Base-by-base conservation (phyloP, 2,113 vertebrate genomes). In the Nyctibius bracteatus region DNA sequence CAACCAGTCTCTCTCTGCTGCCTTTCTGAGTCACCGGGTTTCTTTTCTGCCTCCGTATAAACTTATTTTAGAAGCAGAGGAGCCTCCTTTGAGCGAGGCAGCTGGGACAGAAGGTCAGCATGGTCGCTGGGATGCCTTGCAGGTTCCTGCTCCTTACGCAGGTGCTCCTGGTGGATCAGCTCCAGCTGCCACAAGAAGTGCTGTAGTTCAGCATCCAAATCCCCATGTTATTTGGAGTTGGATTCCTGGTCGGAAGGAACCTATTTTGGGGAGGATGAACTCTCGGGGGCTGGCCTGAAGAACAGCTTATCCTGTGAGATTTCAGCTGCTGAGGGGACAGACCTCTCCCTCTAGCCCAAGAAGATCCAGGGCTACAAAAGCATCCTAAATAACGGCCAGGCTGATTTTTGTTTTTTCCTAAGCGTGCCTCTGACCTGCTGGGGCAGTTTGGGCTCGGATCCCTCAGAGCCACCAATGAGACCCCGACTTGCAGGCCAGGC, bases 381-480 rank as follows among this genome's bases (percentile, higher is more conserved):
- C 2, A 10, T 20, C 72, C 44, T 23, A 6, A 39, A n/a, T 25
- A 30, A 54, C 0, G 10, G 14, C 39, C 17, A 13, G 49, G 33
- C 37, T 59, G 73, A 7, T 19, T 51, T 52, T 28, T 14, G 15
- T 4, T 52, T 46, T 46, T n/a, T 17, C 12, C 18, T 10, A 5
- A 35, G 35, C 10, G 4, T 0, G 4, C 30, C 58, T 16, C 46
- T 2, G 1, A 6, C 12, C n/a, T 8, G 11, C 55, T 1, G 4
- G 46, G 14, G 30, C 10, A 1, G 8, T 33, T 7, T 21, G 30
- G 70, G n/a, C 47, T 68, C 1, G 1, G 14, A 6, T 82, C 22
- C 7, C 13, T 7, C 4, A 2, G 28, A 55, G 61, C 30, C 63
- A 10, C 27, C 0, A 0, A 5, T 22, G 18, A 23, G n/a, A 63